Conservation (phyloP, 1,140 invertebrate species). For the Drosophila arizonae region DNA sequence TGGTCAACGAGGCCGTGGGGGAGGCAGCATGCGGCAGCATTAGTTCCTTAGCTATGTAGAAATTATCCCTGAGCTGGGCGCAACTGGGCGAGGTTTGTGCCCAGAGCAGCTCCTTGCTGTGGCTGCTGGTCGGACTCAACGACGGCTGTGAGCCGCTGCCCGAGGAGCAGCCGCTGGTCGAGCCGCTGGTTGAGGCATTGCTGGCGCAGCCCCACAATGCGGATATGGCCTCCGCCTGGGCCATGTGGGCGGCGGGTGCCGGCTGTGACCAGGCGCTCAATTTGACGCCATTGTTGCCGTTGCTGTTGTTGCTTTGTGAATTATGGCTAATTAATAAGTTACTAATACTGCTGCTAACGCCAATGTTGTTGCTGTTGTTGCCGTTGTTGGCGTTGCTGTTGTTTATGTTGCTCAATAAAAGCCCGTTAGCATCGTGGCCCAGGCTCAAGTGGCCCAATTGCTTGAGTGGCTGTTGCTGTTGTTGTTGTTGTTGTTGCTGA, state of each 20-base stretch:
- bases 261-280: constrained; percentile 42
- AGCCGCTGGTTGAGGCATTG: constrained; percentile 66
- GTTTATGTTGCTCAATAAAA: constrained; percentile 49
- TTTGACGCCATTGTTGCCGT: constrained; percentile 32
- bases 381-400: constrained; percentile 33
- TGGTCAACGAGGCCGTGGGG: constrained; percentile 65
- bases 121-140: constrained; percentile 74
- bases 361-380: constrained; percentile 46
- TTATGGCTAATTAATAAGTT: constrained; percentile 83
- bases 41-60: constrained; percentile 52
- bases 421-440: constrained; percentile 35
- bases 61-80: constrained; percentile 63
- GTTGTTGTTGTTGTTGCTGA: constrained; percentile 52
- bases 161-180: constrained; percentile 73
- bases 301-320: constrained; percentile 64
- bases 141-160: constrained; percentile 78
- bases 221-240: constrained; percentile 71
- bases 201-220: constrained; percentile 75
- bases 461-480: constrained; percentile 39
- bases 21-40: constrained; percentile 63
- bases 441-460: constrained; percentile 35
- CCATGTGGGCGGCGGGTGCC: constrained; percentile 22
- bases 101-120: constrained; percentile 81
- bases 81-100: constrained; percentile 67
- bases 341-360: constrained; percentile 80